A percentile compares a stretch with the other conserved stretches of the same genome.
These are phyloP conservation scores for Spea bombifrons DNA, from an alignment of 2,113 vertebrate genomes.

Conservation along the genomic window DNA sequence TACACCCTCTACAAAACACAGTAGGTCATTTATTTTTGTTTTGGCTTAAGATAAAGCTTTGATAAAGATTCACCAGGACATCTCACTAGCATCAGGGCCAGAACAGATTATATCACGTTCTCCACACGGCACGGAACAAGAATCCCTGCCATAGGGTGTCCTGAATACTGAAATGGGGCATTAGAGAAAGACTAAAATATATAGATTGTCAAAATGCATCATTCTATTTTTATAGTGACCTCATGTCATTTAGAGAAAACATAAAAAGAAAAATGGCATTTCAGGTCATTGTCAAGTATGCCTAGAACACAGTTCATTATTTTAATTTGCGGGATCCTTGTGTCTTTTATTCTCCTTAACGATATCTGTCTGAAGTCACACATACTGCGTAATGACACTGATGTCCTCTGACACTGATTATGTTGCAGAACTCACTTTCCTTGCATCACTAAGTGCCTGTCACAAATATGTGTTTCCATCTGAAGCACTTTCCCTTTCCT, in stretches of 20 bases:
- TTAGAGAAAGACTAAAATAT: constrained; percentile 1
- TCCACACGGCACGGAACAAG: neutral
- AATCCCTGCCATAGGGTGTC: neutral
- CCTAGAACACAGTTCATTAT: constrained; percentile 28
- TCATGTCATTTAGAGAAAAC: constrained; percentile 15
- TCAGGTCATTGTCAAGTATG: constrained; percentile 31
- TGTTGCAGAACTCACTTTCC: constrained; percentile 7
- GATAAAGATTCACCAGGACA: constrained; percentile 33
- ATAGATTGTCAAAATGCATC: constrained; percentile 15
- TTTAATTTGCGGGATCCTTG: constrained; percentile 1
- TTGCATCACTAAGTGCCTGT: constrained; percentile 1
- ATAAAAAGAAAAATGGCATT: constrained; percentile 25
- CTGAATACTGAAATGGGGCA: neutral
- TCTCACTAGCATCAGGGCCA: constrained; percentile 14
- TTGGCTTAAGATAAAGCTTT: constrained; percentile 15
- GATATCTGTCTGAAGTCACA: neutral
- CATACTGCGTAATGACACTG: constrained; percentile 20
- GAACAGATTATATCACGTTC: constrained; percentile 7
- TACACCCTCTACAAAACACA: neutral
- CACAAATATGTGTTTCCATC: neutral
- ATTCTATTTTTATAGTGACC: constrained; percentile 18
- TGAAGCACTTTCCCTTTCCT: neutral
- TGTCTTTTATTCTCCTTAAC: neutral
- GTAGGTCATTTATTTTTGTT: constrained; percentile 28
- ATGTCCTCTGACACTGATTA: constrained; percentile 26